Percentiles rank a stretch among this genome's conserved stretches.
Evolutionary conservation across 2,888 invertebrate genomes (phyloP).

Genomic region (Nephrocerus scutellatus): DNA sequence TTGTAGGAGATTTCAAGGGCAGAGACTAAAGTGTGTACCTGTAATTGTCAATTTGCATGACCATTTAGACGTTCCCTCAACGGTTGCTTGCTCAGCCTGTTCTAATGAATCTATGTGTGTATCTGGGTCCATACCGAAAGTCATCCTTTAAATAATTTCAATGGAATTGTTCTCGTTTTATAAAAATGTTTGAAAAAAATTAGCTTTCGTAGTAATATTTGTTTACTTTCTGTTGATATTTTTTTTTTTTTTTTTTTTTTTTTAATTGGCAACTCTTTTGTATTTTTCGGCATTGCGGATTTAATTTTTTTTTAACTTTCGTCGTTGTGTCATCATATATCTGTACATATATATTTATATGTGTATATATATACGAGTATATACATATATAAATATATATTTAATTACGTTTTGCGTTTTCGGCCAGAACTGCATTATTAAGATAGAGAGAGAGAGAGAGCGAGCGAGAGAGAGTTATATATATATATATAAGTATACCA

Average conservation of each 20-base stretch:
- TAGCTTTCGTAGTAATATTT: too few relatives aligned
- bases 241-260: too few relatives aligned
- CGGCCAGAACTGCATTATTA: too few relatives aligned
- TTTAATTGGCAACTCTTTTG: too few relatives aligned
- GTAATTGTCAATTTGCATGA: slow-evolving; percentile 99
- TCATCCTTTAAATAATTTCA: slow-evolving; percentile 65
- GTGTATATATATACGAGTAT: slow-evolving; percentile 11
- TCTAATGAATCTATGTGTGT: slow-evolving; percentile 96
- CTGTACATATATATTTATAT: too few relatives aligned
- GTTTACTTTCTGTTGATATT: too few relatives aligned
- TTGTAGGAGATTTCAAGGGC: slow-evolving; percentile 4
- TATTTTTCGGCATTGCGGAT: too few relatives aligned
- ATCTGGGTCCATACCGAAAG: slow-evolving; percentile 95
- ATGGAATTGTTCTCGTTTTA: slow-evolving; percentile 2
- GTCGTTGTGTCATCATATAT: too few relatives aligned
- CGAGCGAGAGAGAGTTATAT: too few relatives aligned
- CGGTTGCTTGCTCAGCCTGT: slow-evolving; percentile 95
- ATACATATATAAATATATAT: slow-evolving; percentile 5
- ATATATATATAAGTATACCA: slow-evolving; percentile 17
- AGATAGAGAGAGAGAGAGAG: too few relatives aligned
- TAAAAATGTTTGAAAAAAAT: neutral
- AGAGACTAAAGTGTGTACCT: slow-evolving; percentile 58
- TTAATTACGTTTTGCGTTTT: too few relatives aligned
- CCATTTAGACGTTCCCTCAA: slow-evolving; percentile 99
- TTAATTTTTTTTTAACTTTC: too few relatives aligned